These are phyloP conservation scores for Cryptocephalus primarius DNA, from an alignment of 2,888 invertebrate genomes.

Conservation along the genomic window DNA sequence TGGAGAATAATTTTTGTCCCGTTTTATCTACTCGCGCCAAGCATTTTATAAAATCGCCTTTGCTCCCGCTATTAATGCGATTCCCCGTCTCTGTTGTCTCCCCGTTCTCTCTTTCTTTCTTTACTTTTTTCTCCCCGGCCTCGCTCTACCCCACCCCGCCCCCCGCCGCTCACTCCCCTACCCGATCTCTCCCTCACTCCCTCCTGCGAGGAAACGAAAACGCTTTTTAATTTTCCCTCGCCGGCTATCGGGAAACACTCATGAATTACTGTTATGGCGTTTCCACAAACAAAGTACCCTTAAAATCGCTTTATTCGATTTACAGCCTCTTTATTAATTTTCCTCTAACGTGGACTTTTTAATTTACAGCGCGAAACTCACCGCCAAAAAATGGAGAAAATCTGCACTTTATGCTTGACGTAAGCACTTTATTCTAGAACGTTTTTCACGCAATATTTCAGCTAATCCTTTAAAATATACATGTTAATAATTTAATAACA, in stretches of 20 bases:
- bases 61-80: conserved; percentile 24
- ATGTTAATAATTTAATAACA: too few relatives aligned
- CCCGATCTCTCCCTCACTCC: not conserved
- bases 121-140: not conserved
- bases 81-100: conserved; percentile 17
- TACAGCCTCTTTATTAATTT: conserved; percentile 11
- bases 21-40: conserved; percentile 32
- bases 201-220: conserved; percentile 5
- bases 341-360: too few relatives aligned
- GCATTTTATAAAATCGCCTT: conserved; percentile 34
- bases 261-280: conserved; percentile 14
- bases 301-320: conserved; percentile 12
- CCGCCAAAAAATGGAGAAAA: not conserved
- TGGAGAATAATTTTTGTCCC: conserved; percentile 34
- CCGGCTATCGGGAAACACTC: conserved; percentile 16
- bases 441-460: too few relatives aligned
- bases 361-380: too few relatives aligned
- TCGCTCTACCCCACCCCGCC: not conserved
- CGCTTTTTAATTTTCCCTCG: conserved; percentile 20
- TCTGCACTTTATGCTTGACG: too few relatives aligned
- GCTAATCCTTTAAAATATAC: too few relatives aligned
- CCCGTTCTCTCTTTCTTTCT: not conserved
- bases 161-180: not conserved
- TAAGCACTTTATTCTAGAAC: too few relatives aligned
- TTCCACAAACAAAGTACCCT: conserved; percentile 14